Base-by-base conservation (phyloP, 2,888 invertebrate genomes). In the Melieria picta region DNA sequence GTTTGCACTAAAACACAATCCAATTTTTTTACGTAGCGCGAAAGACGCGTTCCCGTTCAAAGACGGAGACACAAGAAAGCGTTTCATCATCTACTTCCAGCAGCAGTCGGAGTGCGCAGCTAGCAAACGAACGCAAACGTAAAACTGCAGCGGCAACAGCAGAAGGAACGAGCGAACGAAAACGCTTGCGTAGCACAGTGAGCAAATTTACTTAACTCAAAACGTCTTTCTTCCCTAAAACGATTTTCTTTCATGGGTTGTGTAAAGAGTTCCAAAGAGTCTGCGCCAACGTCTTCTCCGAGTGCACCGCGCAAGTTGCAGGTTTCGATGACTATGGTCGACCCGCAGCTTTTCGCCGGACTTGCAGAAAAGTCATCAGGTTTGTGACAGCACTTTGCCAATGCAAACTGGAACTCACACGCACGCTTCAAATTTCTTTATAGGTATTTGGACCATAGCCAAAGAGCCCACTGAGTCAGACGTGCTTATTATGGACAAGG, bases 401-500 rank as follows among this genome's bases (percentile, higher is more conserved):
- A 11, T 7, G n/a, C n/a, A 55, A 9, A 9, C n/a, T 7, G 55
- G n/a, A 30, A 30, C 30, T 30, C 30, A 3, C 30, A 30, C 30
- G 30, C 30, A 30, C 3, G 30, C 30, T 30, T 30, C 30, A 30
- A 30, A 30, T 30, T n/a, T 62, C 13, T 13, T 61, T 64, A 4
- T 55, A 77, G 78, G 67, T 74, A 77, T 66, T 80, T 91, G 91
- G 91, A 56, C 83, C 4, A 79, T 90, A 48, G 90, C 90, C 11
- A 85, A 88, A 11, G 78, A 80, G 75, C 79, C 79, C 0, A 88
- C 89, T 46, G 87, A 88, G 10, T 83, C 84, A 75, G 85, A 88
- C n/a, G 88, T 91, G 45, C 82, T 91, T 57, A 84, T 91, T 68
- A 90, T 91, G 13, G 83, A 88, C 76, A 85, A 76, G 43, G 76